Evolutionary conservation across 92 coral and sea anemone species (phyloP).

Genomic region (Heteractis magnifica): DNA sequence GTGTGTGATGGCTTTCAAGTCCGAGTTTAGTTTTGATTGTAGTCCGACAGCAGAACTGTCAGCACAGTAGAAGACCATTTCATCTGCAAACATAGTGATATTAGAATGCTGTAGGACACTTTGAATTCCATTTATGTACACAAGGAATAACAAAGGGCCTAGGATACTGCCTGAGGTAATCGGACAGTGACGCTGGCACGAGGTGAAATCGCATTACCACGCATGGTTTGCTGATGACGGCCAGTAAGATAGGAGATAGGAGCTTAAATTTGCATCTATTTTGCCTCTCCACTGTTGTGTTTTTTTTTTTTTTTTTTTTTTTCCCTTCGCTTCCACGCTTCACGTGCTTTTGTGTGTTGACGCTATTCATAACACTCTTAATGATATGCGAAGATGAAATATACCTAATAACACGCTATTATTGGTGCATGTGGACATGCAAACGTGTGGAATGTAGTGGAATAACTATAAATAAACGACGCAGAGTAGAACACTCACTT

Average conservation of each 20-base stretch:
- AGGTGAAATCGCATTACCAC: conserved; percentile 34
- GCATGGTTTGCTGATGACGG: conserved; percentile 26
- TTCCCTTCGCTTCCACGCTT: too few relatives aligned
- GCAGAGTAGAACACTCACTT: too few relatives aligned
- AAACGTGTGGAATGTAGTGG: too few relatives aligned
- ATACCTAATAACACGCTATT: too few relatives aligned
- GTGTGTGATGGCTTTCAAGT: conserved; percentile 20
- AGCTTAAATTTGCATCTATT: too few relatives aligned
- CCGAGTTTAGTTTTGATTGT: conserved; percentile 32
- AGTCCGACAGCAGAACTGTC: conserved; percentile 25
- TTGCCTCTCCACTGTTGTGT: too few relatives aligned
- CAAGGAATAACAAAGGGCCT: conserved; percentile 16
- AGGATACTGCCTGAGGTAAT: conserved; percentile 46
- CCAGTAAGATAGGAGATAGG: conserved; percentile 35
- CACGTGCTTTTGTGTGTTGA: too few relatives aligned
- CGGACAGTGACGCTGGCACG: conserved; percentile 2
- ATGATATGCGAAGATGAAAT: too few relatives aligned
- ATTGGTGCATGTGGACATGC: too few relatives aligned
- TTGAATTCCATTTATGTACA: conserved; percentile 22
- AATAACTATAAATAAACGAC: too few relatives aligned
- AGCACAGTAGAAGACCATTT: conserved; percentile 46
- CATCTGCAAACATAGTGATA: conserved; percentile 51
- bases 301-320: too few relatives aligned
- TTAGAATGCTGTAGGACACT: conserved; percentile 26
- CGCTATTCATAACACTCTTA: too few relatives aligned